phyloP scores from a whole-genome alignment of 2,113 vertebrate species.

The Addax nasomaculatus region DNA sequence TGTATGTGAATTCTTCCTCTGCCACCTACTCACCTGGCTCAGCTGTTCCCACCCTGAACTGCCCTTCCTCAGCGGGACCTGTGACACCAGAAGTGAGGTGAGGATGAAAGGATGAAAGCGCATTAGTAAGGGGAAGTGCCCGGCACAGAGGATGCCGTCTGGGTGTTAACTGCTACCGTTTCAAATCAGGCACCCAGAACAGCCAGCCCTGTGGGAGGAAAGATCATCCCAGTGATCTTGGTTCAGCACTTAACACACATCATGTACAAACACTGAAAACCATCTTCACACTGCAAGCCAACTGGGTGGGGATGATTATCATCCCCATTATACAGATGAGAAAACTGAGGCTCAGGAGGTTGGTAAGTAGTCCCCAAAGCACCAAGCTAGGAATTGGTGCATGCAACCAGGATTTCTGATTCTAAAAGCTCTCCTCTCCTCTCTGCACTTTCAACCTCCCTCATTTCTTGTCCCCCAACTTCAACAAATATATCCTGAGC shows the following conservation, averaged over 20 bases:
- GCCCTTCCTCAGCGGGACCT: not conserved
- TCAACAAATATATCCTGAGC: not conserved
- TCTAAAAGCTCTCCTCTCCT: not conserved
- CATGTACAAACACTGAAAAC: not conserved
- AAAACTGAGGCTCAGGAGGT: not conserved
- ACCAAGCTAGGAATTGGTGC: not conserved
- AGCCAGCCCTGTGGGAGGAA: not conserved
- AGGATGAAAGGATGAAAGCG: no score
- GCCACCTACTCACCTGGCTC: not conserved
- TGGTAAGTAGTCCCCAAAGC: not conserved
- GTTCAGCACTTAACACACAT: not conserved
- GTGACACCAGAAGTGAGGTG: not conserved
- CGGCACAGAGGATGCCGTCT: fast-evolving
- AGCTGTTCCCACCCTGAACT: not conserved
- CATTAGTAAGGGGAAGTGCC: fast-evolving
- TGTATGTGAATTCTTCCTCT: not conserved
- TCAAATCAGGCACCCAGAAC: not conserved
- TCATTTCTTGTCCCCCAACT: not conserved
- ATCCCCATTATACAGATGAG: not conserved
- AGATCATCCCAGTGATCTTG: fast-evolving
- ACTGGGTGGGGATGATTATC: fast-evolving
- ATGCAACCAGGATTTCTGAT: not conserved
- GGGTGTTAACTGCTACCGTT: not conserved
- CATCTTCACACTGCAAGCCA: fast-evolving
- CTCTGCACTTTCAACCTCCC: not conserved